Conservation (phyloP, 1,140 invertebrate species). For the Scaptomyza graminum region DNA sequence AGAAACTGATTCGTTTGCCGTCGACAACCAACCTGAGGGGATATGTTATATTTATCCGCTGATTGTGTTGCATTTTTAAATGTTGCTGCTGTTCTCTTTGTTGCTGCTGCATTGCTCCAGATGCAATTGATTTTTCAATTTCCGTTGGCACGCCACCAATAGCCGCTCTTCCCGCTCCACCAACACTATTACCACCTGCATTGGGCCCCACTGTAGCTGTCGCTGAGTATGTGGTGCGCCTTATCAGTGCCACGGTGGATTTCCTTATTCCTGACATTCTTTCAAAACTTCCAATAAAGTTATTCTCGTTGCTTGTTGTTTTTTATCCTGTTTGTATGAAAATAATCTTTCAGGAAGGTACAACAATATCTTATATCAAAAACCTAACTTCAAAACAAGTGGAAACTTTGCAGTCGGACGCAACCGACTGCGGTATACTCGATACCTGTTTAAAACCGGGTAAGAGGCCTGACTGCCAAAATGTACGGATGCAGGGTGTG, state of each 20-base stretch:
- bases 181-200: slow-evolving; percentile 1
- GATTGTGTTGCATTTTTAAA: slow-evolving; percentile 18
- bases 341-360: too few relatives aligned
- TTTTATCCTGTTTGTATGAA: too few relatives aligned
- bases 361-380: too few relatives aligned
- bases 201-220: slow-evolving; percentile 47
- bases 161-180: not conserved
- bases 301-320: not conserved
- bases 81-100: slow-evolving; percentile 21
- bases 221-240: slow-evolving; percentile 68
- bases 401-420: too few relatives aligned
- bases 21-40: slow-evolving; percentile 1
- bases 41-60: not conserved
- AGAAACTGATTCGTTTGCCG: not conserved
- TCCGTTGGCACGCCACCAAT: slow-evolving; percentile 55
- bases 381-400: too few relatives aligned
- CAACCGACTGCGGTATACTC: too few relatives aligned
- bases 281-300: not conserved
- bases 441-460: too few relatives aligned
- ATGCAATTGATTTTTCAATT: slow-evolving; percentile 79
- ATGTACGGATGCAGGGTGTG: too few relatives aligned
- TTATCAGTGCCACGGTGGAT: slow-evolving; percentile 69
- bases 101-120: slow-evolving; percentile 56
- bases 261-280: slow-evolving; percentile 74
- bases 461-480: too few relatives aligned